Conservation (phyloP, 2,113 vertebrate genomes). For the Dipodomys ordii region DNA sequence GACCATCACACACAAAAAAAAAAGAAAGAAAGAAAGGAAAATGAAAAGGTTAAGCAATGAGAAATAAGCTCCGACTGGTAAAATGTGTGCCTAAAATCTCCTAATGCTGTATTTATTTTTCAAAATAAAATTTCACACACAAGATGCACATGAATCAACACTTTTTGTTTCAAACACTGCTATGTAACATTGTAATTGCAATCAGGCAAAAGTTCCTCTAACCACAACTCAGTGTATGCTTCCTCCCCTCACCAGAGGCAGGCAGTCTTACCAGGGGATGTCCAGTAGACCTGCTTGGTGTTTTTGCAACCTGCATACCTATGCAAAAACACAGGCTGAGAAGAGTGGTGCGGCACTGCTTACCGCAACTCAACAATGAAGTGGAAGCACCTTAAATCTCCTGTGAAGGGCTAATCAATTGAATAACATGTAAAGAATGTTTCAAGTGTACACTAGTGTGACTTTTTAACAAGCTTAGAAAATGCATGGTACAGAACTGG, state of each 20-base stretch:
- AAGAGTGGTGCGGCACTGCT: neutral
- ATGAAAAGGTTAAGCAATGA: neutral
- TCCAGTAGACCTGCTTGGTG: neutral
- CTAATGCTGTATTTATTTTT: conserved; percentile 18
- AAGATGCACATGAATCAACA: neutral
- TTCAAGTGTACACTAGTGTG: neutral
- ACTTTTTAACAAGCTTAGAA: neutral
- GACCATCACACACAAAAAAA: neutral
- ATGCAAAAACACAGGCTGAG: neutral
- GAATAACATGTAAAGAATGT: neutral
- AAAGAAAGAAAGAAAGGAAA: neutral
- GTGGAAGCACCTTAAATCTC: neutral
- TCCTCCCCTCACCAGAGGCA: neutral
- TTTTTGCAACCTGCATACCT: neutral
- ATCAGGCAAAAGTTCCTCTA: neutral
- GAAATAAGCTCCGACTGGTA: neutral
- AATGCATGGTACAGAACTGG: too few species aligned
- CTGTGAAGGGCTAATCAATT: neutral
- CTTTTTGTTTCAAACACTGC: neutral
- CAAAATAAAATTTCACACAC: conserved; percentile 12
- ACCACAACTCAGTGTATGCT: neutral
- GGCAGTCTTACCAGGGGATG: neutral
- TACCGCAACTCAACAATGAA: neutral
- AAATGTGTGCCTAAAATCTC: neutral
- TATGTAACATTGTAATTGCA: neutral